These are phyloP conservation scores for Bettongia penicillata DNA, from an alignment of 2,113 vertebrate species.

Conservation along the genomic window DNA sequence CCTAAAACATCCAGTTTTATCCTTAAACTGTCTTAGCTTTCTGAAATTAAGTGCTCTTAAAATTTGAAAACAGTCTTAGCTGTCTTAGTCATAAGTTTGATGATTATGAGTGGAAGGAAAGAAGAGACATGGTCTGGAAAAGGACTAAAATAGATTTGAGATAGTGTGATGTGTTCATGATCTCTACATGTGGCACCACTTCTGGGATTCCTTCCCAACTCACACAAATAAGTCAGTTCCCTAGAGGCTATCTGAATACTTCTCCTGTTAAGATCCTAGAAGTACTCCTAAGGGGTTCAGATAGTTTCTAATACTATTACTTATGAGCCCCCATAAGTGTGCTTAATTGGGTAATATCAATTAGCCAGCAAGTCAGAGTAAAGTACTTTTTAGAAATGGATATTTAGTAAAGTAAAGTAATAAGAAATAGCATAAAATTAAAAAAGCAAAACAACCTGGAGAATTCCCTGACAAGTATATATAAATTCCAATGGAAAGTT, in stretches of 20 bases:
- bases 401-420: neutral
- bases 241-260: neutral
- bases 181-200: neutral
- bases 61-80: neutral
- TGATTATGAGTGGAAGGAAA: conserved; percentile 71
- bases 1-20: conserved; percentile 67
- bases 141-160: conserved; percentile 70
- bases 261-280: neutral
- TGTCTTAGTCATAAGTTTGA: conserved; percentile 67
- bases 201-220: neutral
- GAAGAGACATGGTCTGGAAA: conserved; percentile 54
- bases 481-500: neutral
- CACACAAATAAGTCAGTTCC: neutral
- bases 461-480: neutral
- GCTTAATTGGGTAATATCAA: neutral
- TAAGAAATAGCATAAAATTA: neutral
- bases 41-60: too few relatives aligned
- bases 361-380: neutral
- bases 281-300: neutral
- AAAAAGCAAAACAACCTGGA: neutral
- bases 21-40: too few relatives aligned
- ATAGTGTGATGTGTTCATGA: conserved; percentile 59
- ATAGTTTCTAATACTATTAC: neutral
- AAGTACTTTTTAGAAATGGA: neutral
- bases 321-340: neutral